phyloP scores from a whole-genome alignment of 2,797 vertebrate species.

The Monodelphis domestica region DNA sequence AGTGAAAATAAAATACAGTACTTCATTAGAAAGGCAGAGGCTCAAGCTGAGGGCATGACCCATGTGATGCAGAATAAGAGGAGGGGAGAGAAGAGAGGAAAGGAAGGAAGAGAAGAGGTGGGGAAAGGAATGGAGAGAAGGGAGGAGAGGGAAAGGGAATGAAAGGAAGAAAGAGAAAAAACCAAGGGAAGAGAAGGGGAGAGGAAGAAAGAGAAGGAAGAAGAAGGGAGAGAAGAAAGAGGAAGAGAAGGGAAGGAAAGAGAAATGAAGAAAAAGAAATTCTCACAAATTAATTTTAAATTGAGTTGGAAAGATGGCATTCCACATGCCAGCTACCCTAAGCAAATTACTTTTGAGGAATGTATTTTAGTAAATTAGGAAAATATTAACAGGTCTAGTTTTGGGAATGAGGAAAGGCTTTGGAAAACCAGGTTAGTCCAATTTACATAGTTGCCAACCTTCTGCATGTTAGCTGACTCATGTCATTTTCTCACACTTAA shows the following conservation, averaged over 20 bases:
- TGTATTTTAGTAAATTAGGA: not conserved
- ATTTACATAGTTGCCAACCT: not conserved
- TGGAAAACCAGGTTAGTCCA: not conserved
- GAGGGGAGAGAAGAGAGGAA: not conserved
- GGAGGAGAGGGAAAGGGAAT: not conserved
- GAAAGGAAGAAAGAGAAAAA: not conserved
- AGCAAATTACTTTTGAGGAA: not conserved
- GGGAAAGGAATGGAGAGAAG: not conserved
- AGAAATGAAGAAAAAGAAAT: not conserved
- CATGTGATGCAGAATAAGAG: not conserved
- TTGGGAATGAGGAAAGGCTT: not conserved
- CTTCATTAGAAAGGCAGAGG: not conserved
- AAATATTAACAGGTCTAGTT: not conserved
- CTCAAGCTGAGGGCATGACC: not conserved
- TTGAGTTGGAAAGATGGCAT: not conserved
- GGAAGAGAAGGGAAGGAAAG: not conserved
- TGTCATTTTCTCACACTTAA: slow-evolving; percentile 14
- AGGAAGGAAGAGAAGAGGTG: not conserved
- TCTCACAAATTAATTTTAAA: not conserved
- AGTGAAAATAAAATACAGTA: not conserved
- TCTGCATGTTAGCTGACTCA: not conserved
- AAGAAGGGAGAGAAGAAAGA: not conserved
- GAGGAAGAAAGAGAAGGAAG: too few relatives aligned
- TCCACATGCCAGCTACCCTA: not conserved
- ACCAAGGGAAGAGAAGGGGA: not conserved